Percentiles rank a stretch among this genome's conserved stretches.
Evolutionary conservation across 2,113 vertebrate genomes (phyloP).

Genomic region (Rhea pennata): DNA sequence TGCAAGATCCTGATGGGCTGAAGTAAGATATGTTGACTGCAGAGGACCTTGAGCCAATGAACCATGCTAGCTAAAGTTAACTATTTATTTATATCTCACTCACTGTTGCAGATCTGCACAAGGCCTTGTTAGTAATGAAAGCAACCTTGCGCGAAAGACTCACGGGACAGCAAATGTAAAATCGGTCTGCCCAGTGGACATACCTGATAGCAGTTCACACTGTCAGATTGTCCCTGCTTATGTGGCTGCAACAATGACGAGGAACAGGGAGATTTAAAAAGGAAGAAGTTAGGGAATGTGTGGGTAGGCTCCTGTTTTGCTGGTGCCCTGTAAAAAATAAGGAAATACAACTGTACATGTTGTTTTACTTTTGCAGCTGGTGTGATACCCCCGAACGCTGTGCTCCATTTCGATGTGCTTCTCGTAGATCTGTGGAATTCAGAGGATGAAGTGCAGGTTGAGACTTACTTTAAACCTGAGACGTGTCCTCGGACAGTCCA

Average conservation of each 20-base stretch:
- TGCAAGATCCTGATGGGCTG: too few species aligned
- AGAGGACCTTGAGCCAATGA: not conserved
- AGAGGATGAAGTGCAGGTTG: conserved; percentile 87
- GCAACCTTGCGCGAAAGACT: not conserved
- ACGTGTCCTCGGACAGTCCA: conserved; percentile 87
- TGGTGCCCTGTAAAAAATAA: not conserved
- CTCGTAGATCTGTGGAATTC: conserved; percentile 94
- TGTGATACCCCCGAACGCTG: conserved; percentile 89
- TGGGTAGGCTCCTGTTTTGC: accelerated
- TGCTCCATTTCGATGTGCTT: conserved; percentile 95
- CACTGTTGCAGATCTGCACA: not conserved
- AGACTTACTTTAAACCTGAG: conserved; percentile 87
- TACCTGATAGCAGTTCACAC: not conserved
- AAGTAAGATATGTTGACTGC: not conserved
- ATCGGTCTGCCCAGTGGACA: not conserved
- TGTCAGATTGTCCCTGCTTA: not conserved
- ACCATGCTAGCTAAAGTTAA: not conserved
- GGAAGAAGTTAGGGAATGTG: not conserved
- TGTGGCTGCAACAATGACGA: not conserved
- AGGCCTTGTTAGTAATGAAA: not conserved
- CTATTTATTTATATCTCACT: not conserved
- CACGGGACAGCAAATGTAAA: not conserved
- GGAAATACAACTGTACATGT: not conserved
- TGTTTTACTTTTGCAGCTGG: conserved; percentile 78
- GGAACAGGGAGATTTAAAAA: not conserved